Percentiles rank a stretch among this genome's conserved stretches.
Conservation (phyloP, 2,113 vertebrate genomes). For the Callorhinus ursinus region DNA sequence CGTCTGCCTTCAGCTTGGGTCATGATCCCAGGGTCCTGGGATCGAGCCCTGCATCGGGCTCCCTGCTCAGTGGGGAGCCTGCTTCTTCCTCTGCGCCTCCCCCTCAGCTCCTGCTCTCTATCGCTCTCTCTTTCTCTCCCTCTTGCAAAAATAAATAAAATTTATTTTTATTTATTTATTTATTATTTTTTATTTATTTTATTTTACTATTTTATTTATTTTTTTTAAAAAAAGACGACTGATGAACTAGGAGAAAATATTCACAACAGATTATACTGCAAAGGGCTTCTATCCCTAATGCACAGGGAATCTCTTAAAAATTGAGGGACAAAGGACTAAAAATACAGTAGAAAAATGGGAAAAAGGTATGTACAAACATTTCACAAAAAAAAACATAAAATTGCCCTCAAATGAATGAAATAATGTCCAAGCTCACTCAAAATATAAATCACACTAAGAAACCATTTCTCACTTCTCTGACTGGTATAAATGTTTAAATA, state of each 20-base stretch:
- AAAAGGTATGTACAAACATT: neutral
- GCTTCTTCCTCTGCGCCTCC: too few species aligned
- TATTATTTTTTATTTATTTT: too few species aligned
- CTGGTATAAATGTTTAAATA: neutral
- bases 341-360: neutral
- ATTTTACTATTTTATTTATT: too few species aligned
- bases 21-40: too few species aligned
- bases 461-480: neutral
- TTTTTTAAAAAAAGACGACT: neutral
- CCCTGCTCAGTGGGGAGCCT: too few species aligned
- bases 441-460: neutral
- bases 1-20: too few species aligned
- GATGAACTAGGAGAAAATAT: neutral
- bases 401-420: neutral
- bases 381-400: neutral
- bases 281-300: neutral
- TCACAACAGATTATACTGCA: neutral
- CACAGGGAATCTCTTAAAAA: neutral
- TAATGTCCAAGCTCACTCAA: neutral
- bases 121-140: too few species aligned
- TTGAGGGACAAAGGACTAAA: neutral
- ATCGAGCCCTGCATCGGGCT: too few species aligned
- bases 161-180: too few species aligned
- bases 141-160: too few species aligned
- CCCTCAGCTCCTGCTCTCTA: too few species aligned